Percentiles rank a stretch among this genome's conserved stretches.
phyloP scores from a whole-genome alignment of 2,888 invertebrate species.

The Noctuana brunneofusca region DNA sequence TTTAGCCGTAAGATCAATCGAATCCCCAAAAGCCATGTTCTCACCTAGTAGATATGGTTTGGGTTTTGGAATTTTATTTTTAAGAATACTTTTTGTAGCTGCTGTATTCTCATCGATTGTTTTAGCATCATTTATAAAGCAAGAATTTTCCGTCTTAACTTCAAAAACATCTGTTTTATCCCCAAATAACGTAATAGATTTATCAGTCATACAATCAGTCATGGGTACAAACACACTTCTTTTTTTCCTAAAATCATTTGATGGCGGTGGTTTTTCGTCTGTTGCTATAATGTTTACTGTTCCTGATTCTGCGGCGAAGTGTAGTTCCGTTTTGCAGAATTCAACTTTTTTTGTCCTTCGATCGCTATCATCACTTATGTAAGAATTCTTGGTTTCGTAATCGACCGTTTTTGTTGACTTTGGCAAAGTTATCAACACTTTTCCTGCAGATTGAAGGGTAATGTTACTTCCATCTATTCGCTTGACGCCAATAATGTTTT shows the following conservation, averaged over 20 bases:
- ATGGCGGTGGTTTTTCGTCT: conserved; percentile 93
- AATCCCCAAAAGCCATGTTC: conserved; percentile 79
- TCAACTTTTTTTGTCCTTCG: conserved; percentile 89
- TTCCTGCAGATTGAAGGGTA: conserved; percentile 66
- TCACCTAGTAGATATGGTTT: conserved; percentile 89
- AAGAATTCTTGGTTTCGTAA: conserved; percentile 46
- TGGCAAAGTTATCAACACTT: conserved; percentile 71
- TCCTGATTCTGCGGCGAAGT: conserved; percentile 93
- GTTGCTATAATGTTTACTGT: conserved; percentile 94
- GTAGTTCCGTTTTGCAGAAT: conserved; percentile 94
- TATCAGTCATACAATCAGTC: conserved; percentile 60
- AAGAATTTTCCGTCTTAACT: conserved; percentile 45
- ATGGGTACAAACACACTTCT: conserved; percentile 81
- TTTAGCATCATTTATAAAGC: conserved; percentile 54
- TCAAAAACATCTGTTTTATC: conserved; percentile 58
- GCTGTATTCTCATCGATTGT: conserved; percentile 73
- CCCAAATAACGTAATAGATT: conserved; percentile 87
- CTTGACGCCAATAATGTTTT: conserved; percentile 13
- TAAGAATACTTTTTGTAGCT: conserved; percentile 87
- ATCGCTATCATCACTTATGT: conserved; percentile 61
- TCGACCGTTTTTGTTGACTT: conserved; percentile 58
- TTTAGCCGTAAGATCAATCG: conserved; percentile 41
- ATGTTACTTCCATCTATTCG: conserved; percentile 55
- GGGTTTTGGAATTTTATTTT: conserved; percentile 89
- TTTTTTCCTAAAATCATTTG: conserved; percentile 89